These are phyloP conservation scores for Entomyzon cyanotis DNA, from an alignment of 2,113 vertebrate species.

Conservation along the genomic window DNA sequence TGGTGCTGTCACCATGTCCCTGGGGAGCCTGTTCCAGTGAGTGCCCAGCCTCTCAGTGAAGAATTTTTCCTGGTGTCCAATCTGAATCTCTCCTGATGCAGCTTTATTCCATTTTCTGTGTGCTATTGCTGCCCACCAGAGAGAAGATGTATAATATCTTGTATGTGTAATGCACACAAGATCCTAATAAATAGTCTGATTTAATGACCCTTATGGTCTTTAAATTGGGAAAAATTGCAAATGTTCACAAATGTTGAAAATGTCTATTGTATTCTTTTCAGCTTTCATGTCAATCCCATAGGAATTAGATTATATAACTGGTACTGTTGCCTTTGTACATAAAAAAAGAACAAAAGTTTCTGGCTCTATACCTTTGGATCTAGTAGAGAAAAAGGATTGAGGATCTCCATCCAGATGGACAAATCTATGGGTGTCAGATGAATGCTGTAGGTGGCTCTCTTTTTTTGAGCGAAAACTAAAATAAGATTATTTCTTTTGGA, in stretches of 20 bases:
- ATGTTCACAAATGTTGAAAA: background rate
- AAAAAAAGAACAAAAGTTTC: background rate
- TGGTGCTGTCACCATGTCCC: accelerated
- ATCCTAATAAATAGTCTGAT: background rate
- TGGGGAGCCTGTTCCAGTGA: background rate
- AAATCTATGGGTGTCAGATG: accelerated
- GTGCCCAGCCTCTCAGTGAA: background rate
- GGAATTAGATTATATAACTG: background rate
- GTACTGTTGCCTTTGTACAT: background rate
- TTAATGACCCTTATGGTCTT: background rate
- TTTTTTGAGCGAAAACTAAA: background rate
- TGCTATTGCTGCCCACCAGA: background rate
- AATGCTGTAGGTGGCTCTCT: background rate
- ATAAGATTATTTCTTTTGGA: background rate
- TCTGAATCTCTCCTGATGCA: background rate
- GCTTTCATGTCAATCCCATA: background rate
- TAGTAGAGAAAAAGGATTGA: background rate
- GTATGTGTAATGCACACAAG: background rate
- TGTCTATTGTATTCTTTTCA: background rate
- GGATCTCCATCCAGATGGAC: background rate
- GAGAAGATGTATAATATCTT: background rate
- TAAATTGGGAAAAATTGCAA: background rate
- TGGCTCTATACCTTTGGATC: background rate
- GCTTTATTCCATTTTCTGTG: background rate
- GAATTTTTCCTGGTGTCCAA: background rate